A percentile compares a stretch with the other conserved stretches of the same genome.
Conservation (phyloP, 2,888 invertebrate genomes). For the Leptinotarsa tumamoca region DNA sequence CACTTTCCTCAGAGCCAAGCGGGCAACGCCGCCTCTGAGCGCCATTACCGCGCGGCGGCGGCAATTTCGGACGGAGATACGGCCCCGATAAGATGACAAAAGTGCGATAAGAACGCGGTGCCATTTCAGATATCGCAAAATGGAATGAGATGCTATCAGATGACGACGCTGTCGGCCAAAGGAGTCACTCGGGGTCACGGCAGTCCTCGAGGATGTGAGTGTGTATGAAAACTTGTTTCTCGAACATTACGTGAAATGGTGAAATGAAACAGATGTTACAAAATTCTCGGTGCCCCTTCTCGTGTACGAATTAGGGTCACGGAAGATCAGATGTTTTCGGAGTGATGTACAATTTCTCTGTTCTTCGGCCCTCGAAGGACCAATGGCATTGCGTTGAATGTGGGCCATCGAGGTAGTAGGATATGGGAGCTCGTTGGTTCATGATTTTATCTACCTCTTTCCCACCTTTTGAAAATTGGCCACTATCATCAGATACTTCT, state of each 20-base stretch:
- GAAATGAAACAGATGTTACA: constrained; percentile 42
- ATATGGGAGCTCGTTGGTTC: too few relatives aligned
- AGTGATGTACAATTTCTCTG: background rate
- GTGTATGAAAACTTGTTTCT: constrained; percentile 42
- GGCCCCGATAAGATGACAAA: constrained; percentile 40
- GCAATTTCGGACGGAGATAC: constrained; percentile 46
- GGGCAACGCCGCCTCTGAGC: constrained; percentile 31
- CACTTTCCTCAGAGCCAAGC: background rate
- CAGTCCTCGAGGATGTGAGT: constrained; percentile 13
- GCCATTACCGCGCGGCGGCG: constrained; percentile 34
- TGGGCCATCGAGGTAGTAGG: background rate
- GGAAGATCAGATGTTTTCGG: background rate
- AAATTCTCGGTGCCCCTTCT: constrained; percentile 22
- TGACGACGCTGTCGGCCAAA: constrained; percentile 52
- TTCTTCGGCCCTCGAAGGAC: background rate
- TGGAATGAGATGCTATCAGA: constrained; percentile 57
- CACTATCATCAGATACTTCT: too few relatives aligned
- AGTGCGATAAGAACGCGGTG: constrained; percentile 40
- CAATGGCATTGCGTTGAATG: background rate
- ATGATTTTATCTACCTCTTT: too few relatives aligned
- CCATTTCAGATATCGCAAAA: constrained; percentile 39
- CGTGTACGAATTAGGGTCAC: constrained; percentile 38
- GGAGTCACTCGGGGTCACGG: constrained; percentile 26
- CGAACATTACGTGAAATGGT: constrained; percentile 37
- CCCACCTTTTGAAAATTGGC: background rate